Base-by-base conservation (phyloP, 2,113 vertebrate species). In the Phocoena sinus region DNA sequence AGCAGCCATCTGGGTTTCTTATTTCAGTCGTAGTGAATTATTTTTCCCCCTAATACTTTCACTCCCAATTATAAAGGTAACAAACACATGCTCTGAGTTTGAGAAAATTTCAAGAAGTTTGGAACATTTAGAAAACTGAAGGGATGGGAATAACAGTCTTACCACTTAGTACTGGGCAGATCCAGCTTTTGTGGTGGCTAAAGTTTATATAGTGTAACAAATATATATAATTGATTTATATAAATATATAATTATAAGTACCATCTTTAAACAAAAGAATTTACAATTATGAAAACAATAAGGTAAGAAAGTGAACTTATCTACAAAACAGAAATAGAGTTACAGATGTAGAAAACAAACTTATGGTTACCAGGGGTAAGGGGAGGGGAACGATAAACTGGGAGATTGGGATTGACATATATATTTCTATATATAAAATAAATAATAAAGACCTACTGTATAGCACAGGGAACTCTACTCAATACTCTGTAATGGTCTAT, bases 41-140 rank as follows among this genome's bases (percentile, higher is more conserved):
- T 44, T 65, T 62, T 53, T 41, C 6, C 65, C 25, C 60, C n/a
- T 38, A 58, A 65, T 83, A 82, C 84, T 96, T 94, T 86, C 28
- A 67, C 15, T 87, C 28, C 28, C 47, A 80, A 1, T 79, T 84
- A 53, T 88, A 82, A 96, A 92, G 36, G 47, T 89, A 86, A 70
- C 14, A 70, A 12, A 58, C 33, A 80, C 62, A 33, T 76, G 60
- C 36, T 86, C 44, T 6, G 44, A 97, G 68, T 79, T 92, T 31
- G 77, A 95, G 83, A 86, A 38, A 67, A 47, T 93, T 91, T 93
- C 25, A 95, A 91, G 38, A 91, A 44, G 33, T 92, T 91, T 85
- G 44, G 33, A 85, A 95, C 31, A 63, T 68, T 84, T 14, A 82
- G 36, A 68, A 82, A 94, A 58, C 62, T 73, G 33, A 84, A 93